phyloP scores from a whole-genome alignment of 2,888 invertebrate genomes.

The Cistogaster globosa region DNA sequence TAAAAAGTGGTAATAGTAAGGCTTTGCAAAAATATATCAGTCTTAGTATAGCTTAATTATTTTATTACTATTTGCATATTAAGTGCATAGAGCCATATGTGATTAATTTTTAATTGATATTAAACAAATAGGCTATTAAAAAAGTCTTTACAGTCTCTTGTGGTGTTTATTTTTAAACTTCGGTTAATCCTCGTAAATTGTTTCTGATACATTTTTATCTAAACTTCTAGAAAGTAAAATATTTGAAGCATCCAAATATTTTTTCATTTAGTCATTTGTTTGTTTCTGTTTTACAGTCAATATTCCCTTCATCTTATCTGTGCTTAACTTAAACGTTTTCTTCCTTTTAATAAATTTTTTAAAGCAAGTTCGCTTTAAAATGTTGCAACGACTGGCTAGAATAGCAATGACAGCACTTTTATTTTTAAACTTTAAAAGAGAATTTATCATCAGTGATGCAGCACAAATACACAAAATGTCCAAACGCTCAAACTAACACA shows the following conservation, averaged over 20 bases:
- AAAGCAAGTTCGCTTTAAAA: conserved; percentile 41
- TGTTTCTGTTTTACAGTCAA: conserved; percentile 46
- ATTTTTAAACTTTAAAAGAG: conserved; percentile 51
- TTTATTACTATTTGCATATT: no score
- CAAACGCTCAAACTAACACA: conserved; percentile 29
- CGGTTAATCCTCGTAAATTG: conserved; percentile 25
- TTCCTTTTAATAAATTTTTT: conserved; percentile 7
- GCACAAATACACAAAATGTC: conserved; percentile 56
- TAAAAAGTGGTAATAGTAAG: no score
- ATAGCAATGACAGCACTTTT: conserved; percentile 58
- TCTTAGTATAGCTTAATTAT: no score
- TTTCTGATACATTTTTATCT: conserved; percentile 15
- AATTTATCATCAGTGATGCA: conserved; percentile 65
- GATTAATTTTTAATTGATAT: no score
- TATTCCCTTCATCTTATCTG: conserved; percentile 63
- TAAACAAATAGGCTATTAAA: no score
- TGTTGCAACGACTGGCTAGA: conserved; percentile 29
- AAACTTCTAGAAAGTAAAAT: background rate
- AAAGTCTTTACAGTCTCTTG: no score
- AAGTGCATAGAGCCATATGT: no score
- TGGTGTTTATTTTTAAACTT: no score
- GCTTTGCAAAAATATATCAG: no score
- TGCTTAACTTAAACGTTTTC: conserved; percentile 47
- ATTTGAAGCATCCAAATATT: conserved; percentile 35
- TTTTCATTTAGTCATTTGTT: conserved; percentile 47